Evolutionary conservation across 1,140 invertebrate species (phyloP).

Genomic region (Drosophila biarmipes): DNA sequence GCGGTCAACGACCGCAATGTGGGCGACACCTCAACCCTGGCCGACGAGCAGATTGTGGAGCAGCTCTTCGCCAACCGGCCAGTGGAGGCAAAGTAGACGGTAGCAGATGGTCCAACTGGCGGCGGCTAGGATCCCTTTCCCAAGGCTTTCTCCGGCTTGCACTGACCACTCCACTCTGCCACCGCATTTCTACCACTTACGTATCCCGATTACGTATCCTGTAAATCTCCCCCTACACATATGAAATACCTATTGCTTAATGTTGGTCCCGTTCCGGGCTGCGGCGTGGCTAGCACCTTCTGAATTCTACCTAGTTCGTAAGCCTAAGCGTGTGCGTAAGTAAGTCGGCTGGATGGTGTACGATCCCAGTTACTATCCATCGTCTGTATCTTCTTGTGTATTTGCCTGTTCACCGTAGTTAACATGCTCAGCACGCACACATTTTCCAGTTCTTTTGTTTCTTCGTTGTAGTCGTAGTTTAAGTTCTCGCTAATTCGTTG

Average conservation of each 20-base stretch:
- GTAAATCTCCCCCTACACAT: slow-evolving; percentile 66
- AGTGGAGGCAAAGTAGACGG: slow-evolving; percentile 77
- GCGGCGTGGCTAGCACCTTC: slow-evolving; percentile 35
- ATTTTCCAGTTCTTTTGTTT: slow-evolving; percentile 59
- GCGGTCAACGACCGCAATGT: slow-evolving; percentile 94
- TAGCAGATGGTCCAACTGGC: neutral
- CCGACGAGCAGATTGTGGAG: slow-evolving; percentile 94
- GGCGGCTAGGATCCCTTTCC: slow-evolving; percentile 1
- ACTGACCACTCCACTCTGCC: slow-evolving; percentile 39
- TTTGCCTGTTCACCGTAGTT: slow-evolving; percentile 39
- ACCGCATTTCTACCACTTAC: slow-evolving; percentile 39
- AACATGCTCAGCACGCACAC: slow-evolving; percentile 60
- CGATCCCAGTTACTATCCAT: slow-evolving; percentile 2
- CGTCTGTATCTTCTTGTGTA: slow-evolving; percentile 13
- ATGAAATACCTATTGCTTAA: slow-evolving; percentile 39
- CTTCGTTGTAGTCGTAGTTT: slow-evolving; percentile 75
- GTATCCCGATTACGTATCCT: slow-evolving; percentile 53
- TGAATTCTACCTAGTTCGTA: slow-evolving; percentile 61
- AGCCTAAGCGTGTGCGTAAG: slow-evolving; percentile 65
- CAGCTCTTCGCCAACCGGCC: slow-evolving; percentile 90
- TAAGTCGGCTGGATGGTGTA: slow-evolving; percentile 27
- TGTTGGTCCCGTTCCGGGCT: slow-evolving; percentile 52
- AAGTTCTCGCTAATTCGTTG: slow-evolving; percentile 81
- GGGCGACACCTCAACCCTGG: slow-evolving; percentile 96
- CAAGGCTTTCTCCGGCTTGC: slow-evolving; percentile 25